Evolutionary conservation across 2,113 vertebrate species (phyloP).

Genomic region (Nothoprocta pentlandii): DNA sequence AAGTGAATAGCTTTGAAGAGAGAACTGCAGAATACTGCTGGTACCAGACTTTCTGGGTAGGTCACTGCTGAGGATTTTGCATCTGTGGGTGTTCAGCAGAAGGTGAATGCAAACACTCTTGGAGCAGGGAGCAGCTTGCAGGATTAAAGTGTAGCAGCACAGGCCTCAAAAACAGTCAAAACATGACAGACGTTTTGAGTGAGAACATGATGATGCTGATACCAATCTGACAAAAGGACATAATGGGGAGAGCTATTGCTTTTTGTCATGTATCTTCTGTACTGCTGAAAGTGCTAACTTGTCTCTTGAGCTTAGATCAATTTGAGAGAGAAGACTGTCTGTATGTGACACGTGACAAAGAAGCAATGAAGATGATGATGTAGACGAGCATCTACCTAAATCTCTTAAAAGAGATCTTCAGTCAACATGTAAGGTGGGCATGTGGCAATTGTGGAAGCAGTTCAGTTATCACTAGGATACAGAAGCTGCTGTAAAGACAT

Average conservation of each 20-base stretch:
- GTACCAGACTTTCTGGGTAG: not conserved
- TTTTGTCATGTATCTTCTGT: not conserved
- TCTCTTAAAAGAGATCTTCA: not conserved
- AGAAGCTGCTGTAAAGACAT: not conserved
- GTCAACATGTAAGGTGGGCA: not conserved
- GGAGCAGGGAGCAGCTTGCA: not conserved
- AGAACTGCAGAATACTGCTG: not conserved
- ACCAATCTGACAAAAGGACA: not conserved
- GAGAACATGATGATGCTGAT: not conserved
- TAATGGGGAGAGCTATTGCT: not conserved
- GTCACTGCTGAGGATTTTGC: not conserved
- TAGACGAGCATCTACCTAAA: not conserved
- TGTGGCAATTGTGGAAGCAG: not conserved
- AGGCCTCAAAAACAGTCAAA: not conserved
- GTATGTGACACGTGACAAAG: not conserved
- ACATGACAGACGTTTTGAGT: too few relatives aligned
- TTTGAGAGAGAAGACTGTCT: not conserved
- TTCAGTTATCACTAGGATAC: not conserved
- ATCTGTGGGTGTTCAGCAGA: not conserved
- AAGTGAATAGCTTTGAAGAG: not conserved
- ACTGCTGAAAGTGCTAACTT: not conserved
- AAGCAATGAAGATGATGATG: not conserved
- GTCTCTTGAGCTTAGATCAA: not conserved
- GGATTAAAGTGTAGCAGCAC: constrained; percentile 19
- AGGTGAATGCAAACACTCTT: not conserved